A percentile compares a stretch with the other conserved stretches of the same genome.
Conservation (phyloP, 35 echinoderm and acorn worm genomes). For the Chiridota heheva region DNA sequence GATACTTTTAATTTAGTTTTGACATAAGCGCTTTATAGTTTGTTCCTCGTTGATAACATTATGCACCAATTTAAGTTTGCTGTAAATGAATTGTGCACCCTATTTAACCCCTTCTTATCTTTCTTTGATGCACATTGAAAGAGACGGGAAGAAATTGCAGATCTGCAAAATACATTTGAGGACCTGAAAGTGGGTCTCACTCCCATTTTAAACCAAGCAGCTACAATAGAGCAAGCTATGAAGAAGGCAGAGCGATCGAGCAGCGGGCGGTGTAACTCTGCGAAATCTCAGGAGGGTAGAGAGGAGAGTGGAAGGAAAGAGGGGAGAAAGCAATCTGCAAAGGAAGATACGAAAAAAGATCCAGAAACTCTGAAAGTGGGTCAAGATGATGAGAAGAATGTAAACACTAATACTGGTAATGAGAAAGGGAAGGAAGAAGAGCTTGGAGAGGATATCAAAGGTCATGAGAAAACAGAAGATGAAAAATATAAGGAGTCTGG, state of each 20-base stretch:
- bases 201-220: slow-evolving; percentile 13
- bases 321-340: slow-evolving; percentile 14
- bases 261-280: neutral
- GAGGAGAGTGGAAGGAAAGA: slow-evolving; percentile 5
- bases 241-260: slow-evolving; percentile 26
- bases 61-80: no score
- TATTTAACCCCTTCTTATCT: no score
- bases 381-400: slow-evolving; percentile 37
- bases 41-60: no score
- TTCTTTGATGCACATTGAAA: no score
- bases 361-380: slow-evolving; percentile 2
- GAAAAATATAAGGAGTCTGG: neutral
- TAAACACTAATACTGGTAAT: slow-evolving; percentile 10
- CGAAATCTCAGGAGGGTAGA: neutral
- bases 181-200: slow-evolving; percentile 57
- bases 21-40: no score
- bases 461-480: neutral
- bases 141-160: slow-evolving; percentile 83
- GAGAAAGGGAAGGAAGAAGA: slow-evolving; percentile 18
- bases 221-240: slow-evolving; percentile 5
- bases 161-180: slow-evolving; percentile 81
- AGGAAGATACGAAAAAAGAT: slow-evolving; percentile 19
- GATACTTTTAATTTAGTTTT: no score
- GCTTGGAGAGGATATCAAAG: slow-evolving; percentile 1
- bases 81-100: no score